A percentile compares a stretch with the other conserved stretches of the same genome.
Evolutionary conservation across 53 echinoderm and acorn worm species (phyloP).

Genomic region (Mesocentrotus franciscanus): DNA sequence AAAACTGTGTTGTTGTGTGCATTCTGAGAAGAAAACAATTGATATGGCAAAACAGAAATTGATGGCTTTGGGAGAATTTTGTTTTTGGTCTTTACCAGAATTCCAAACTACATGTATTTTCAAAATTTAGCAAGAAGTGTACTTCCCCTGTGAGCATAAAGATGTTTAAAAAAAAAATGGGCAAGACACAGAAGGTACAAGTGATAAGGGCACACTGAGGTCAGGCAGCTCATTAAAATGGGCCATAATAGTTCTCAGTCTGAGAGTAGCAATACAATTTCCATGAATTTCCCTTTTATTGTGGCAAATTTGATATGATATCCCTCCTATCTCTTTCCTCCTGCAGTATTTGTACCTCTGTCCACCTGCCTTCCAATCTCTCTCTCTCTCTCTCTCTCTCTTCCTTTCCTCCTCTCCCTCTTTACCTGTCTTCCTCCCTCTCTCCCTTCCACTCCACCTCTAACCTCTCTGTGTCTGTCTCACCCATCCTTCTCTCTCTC

Average conservation of each 20-base stretch:
- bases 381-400: not conserved
- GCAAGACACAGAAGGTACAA: not conserved
- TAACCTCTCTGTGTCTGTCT: not conserved
- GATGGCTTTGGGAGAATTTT: not conserved
- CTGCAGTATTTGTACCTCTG: not conserved
- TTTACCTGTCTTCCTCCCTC: not conserved
- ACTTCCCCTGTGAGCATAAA: not conserved
- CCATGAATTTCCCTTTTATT: not conserved
- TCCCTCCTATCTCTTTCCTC: slow-evolving; percentile 3
- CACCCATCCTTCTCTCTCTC: not conserved
- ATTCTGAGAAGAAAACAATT: too few species aligned
- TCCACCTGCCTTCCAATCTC: not conserved
- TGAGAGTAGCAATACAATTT: not conserved
- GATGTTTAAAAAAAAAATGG: not conserved
- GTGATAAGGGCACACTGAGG: not conserved
- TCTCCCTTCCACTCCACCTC: too few species aligned
- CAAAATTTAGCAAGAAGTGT: not conserved
- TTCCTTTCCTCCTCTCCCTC: not conserved
- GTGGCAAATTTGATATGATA: not conserved
- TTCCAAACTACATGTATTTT: not conserved
- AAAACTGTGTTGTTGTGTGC: too few species aligned
- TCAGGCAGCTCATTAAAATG: not conserved
- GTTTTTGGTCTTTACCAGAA: not conserved
- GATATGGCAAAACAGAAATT: not conserved
- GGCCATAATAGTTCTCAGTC: not conserved